Conservation (phyloP, 2,113 vertebrate genomes). For the Nyctibius bracteatus region DNA sequence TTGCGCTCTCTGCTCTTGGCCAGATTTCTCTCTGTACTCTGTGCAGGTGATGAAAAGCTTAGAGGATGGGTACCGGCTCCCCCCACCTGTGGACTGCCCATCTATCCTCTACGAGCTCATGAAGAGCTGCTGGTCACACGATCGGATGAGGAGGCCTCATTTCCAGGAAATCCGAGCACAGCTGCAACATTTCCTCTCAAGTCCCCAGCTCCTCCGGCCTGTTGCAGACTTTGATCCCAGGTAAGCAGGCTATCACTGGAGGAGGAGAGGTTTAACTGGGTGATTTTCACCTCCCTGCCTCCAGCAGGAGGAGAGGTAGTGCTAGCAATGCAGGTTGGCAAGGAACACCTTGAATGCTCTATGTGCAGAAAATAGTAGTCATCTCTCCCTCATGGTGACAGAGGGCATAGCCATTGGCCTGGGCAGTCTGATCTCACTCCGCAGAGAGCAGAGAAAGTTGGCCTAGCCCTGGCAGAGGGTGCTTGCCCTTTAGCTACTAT, state of each 20-base stretch:
- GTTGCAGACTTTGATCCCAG: slow-evolving; percentile 79
- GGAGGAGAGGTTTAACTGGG: not conserved
- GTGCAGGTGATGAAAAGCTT: slow-evolving; percentile 79
- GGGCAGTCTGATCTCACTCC: not conserved
- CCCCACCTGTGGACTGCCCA: slow-evolving; percentile 77
- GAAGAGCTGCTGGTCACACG: slow-evolving; percentile 78
- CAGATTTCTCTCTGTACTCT: not conserved
- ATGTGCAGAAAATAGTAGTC: not conserved
- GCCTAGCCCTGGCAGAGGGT: not conserved
- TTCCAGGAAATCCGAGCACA: slow-evolving; percentile 76
- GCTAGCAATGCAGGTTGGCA: not conserved
- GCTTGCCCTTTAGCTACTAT: not conserved
- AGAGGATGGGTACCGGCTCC: slow-evolving; percentile 75
- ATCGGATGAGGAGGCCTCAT: slow-evolving; percentile 64
- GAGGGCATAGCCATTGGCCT: not conserved
- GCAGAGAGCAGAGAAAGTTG: not conserved
- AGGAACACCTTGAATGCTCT: not conserved
- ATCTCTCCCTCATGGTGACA: not conserved
- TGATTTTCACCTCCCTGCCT: not conserved
- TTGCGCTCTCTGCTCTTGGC: not conserved
- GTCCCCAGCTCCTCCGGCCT: slow-evolving; percentile 72
- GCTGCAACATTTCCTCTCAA: slow-evolving; percentile 74
- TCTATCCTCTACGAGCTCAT: slow-evolving; percentile 78
- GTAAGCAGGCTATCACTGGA: slow-evolving; percentile 13
- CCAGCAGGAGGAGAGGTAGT: not conserved